These are phyloP conservation scores for Emydura subglobosa DNA, from an alignment of 2,113 vertebrate species.

Conservation along the genomic window DNA sequence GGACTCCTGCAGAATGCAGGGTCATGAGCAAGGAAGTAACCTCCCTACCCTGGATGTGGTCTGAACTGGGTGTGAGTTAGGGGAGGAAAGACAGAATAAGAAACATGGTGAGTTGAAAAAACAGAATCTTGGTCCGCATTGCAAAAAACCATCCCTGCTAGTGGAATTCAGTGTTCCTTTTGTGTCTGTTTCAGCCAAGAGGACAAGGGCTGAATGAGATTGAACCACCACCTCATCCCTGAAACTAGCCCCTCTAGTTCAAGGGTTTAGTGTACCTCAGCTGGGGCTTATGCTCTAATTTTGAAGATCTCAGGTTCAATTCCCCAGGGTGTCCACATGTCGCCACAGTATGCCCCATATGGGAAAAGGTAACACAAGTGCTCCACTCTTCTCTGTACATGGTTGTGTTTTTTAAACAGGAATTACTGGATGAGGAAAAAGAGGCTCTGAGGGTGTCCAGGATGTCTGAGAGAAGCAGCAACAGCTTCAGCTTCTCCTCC, in stretches of 20 bases:
- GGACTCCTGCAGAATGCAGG: accelerated
- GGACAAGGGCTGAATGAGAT: neutral
- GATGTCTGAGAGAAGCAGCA: slow-evolving; percentile 74
- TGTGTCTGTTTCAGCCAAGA: neutral
- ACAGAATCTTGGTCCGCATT: neutral
- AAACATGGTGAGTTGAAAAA: neutral
- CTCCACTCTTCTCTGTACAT: accelerated
- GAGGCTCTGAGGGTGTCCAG: slow-evolving; percentile 76
- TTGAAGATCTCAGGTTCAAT: neutral
- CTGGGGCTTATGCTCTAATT: neutral
- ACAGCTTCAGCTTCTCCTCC: slow-evolving; percentile 80
- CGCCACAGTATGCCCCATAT: too few relatives aligned
- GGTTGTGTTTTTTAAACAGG: slow-evolving; percentile 53
- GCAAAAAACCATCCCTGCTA: neutral
- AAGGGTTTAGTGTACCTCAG: neutral
- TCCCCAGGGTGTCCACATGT: neutral
- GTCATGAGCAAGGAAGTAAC: neutral
- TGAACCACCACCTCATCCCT: neutral
- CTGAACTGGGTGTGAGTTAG: neutral
- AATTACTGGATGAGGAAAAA: slow-evolving; percentile 84
- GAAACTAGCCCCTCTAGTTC: neutral
- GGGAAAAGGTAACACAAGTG: neutral
- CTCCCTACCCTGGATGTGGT: too few relatives aligned
- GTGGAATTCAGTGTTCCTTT: neutral
- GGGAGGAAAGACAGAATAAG: neutral